A percentile compares a stretch with the other conserved stretches of the same genome.
These are phyloP conservation scores for Drosophila greeni DNA, from an alignment of 2,888 invertebrate species.

Conservation along the genomic window DNA sequence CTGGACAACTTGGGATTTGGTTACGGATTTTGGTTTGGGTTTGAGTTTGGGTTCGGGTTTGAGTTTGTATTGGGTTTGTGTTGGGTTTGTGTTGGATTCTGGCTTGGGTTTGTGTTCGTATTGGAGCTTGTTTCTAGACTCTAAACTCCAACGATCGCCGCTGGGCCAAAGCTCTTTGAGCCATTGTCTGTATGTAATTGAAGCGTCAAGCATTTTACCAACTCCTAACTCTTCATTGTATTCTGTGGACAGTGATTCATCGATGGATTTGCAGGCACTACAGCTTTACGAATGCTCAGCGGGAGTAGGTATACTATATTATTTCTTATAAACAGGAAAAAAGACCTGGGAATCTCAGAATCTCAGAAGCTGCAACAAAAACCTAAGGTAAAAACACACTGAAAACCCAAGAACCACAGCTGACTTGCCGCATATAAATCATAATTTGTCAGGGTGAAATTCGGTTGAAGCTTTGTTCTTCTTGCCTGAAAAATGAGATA, in stretches of 20 bases:
- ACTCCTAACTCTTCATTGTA: no score
- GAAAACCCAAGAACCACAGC: slow-evolving; percentile 15
- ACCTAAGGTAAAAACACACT: no score
- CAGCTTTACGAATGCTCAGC: neutral
- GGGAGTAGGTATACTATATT: neutral
- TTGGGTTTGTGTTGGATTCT: neutral
- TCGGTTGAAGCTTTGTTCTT: slow-evolving; percentile 51
- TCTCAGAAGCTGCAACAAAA: neutral
- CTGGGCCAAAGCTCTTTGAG: slow-evolving; percentile 27
- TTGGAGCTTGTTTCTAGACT: no score
- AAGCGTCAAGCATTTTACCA: slow-evolving; percentile 59
- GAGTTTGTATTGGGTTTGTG: neutral
- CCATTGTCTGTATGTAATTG: slow-evolving; percentile 50
- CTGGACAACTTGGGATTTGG: slow-evolving; percentile 8
- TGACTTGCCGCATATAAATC: slow-evolving; percentile 58
- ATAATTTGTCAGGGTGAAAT: slow-evolving; percentile 69
- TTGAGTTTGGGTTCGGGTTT: neutral
- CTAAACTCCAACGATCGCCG: slow-evolving; percentile 62
- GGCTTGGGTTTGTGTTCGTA: neutral
- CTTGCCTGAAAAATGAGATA: neutral
- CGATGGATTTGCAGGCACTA: slow-evolving; percentile 1
- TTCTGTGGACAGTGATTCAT: slow-evolving; percentile 18
- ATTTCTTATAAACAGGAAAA: neutral
- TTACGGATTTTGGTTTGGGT: neutral
- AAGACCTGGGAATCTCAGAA: neutral